Evolutionary conservation across 2,888 invertebrate species (phyloP), one percentile per base, ranked within the genome.

Genomic region (Lysandra bellargus): DNA sequence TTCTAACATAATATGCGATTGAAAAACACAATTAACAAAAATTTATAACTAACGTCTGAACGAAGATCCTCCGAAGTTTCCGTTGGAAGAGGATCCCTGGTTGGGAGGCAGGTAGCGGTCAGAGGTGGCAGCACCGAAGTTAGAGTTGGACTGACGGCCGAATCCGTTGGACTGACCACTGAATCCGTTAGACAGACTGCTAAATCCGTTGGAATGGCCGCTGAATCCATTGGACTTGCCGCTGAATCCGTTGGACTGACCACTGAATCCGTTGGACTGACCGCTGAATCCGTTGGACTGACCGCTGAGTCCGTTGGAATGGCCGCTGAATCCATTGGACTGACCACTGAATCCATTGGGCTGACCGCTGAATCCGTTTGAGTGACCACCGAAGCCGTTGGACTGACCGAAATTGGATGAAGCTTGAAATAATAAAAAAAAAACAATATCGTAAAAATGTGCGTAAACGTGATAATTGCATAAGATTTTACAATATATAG

Each of bases 21-120:
- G 33, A 33, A 33, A 33, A 33, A 2, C 1, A 33, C 0, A 0
- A 33, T 33, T 33, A 37, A 37, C 37, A 4, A 23, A 23, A 23
- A 23, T 61, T 78, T 37, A 1, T 40, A 40, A 82, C 83, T 83
- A 80, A 85, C 85, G 81, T 81, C 82, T 83, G 81, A 81, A 82
- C 0, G 83, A 80, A 75, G 84, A 83, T 72, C 82, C 83, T 78
- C 80, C 79, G 57, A 77, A 73, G 49, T n/a, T 60, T 60, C 75
- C 86, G 77, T 82, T 84, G 60, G 84, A 83, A 74, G 84, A 83
- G 78, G 90, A 83, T 82, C 88, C 91, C 2, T 89, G 90, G 81
- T 90, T 81, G 81, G 94, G 93, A 44, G 94, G 92, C 40, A 94
- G 84, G 84, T 94, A 94, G 81, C 93, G 92, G 85, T 92, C 92